Base-by-base conservation (phyloP, 2,888 invertebrate genomes). In the Myopa tessellatipennis region DNA sequence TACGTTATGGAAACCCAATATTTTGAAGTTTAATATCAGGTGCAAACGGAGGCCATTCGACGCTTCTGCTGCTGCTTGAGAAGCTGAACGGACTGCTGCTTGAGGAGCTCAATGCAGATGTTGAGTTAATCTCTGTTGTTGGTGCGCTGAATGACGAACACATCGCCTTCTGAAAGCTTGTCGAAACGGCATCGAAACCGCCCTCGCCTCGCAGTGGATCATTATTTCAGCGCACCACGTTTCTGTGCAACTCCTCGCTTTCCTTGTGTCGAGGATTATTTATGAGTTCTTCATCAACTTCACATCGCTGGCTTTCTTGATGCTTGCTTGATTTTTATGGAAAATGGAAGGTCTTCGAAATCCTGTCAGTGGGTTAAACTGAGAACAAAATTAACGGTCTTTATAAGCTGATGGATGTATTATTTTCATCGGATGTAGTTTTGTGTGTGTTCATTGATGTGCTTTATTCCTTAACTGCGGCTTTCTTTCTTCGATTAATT, bases 331-430 rank as follows among this genome's bases (percentile, higher is more conserved):
- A 26, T 26, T 26, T 26, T 26, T 26, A 1, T 26, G 26, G 26
- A 26, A 26, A 26, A 26, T 26, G 26, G 26, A 26, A 26, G 26
- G 26, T 2, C 55, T 55, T 55, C 4, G 55, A 67, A 74, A 67
- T 67, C 36, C 52, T 55, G 74, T 74, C 74, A 74, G 67, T 74
- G 67, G 74, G 74, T 74, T 74, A 74, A 74, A n/a, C 45, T n/a
- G 8, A 4, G 70, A 3, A 52, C 45, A 8, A 52, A 69, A 1
- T 4, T n/a, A 50, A 26, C 70, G 8, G 16, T 12, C 4, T 26
- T 26, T 26, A 52, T 18, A 4, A 18, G 7, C 12, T 55, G 63
- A 5, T 63, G 7, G 18, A 4, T 5, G 12, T 3, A 7, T 63
- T 26, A 4, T 63, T 26, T 26, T 26, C 26, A 26, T 26, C 26